A percentile compares a stretch with the other conserved stretches of the same genome.
phyloP scores from a whole-genome alignment of 2,113 vertebrate genomes.

The Ameiurus melas region DNA sequence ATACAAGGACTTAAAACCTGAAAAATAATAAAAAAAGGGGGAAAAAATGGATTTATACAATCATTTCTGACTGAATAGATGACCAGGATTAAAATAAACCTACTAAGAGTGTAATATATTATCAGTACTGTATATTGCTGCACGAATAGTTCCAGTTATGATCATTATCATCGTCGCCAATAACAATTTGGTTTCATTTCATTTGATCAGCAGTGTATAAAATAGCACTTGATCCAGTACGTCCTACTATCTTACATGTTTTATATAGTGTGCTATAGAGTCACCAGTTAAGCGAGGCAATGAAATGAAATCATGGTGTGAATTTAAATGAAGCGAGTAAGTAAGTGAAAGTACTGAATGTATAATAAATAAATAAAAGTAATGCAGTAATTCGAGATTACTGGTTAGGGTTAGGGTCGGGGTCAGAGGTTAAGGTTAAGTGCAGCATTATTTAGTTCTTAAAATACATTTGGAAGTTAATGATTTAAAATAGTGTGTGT shows the following conservation, averaged over 20 bases:
- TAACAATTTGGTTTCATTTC: too few relatives aligned
- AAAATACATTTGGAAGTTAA: neutral
- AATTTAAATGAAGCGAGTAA: neutral
- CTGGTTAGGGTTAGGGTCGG: neutral
- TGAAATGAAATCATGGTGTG: neutral
- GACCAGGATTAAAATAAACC: too few relatives aligned
- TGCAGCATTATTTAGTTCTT: neutral
- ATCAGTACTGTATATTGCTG: too few relatives aligned
- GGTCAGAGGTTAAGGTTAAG: neutral
- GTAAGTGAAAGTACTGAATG: neutral
- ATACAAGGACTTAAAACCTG: neutral
- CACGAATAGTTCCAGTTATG: too few relatives aligned
- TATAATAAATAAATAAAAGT: neutral
- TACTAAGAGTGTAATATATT: too few relatives aligned
- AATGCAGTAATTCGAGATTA: neutral
- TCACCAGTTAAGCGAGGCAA: neutral
- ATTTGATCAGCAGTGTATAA: too few relatives aligned
- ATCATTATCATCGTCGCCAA: too few relatives aligned
- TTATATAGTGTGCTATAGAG: too few relatives aligned
- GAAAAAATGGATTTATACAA: too few relatives aligned
- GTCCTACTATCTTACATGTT: too few relatives aligned
- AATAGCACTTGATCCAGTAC: too few relatives aligned
- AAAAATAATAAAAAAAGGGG: neutral
- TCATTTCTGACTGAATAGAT: too few relatives aligned
- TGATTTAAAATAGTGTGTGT: neutral